Base-by-base conservation (phyloP, 2,113 vertebrate genomes). In the Dipodomys spectabilis region DNA sequence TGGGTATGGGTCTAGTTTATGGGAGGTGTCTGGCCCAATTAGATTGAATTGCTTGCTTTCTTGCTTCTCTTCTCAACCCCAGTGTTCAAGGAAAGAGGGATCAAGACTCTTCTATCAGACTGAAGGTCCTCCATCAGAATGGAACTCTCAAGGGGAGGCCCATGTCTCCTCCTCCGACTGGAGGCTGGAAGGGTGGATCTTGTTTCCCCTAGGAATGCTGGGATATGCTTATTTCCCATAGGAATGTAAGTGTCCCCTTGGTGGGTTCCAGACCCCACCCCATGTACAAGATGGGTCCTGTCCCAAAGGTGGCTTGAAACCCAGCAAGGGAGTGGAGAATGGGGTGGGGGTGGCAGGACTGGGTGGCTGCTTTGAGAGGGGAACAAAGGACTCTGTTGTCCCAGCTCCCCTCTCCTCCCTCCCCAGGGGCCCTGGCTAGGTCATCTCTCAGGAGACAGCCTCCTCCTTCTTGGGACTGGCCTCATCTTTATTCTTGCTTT, bases 341-440 rank as follows among this genome's bases (percentile, higher is more conserved):
- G 32, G 73, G 57, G 5, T 87, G 75, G 45, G 20, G 74, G 60
- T 60, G 27, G 77, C 44, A 45, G 83, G 75, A 78, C 44, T 75
- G 90, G 94, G 90, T 62, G 90, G 72, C 82, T 93, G 82, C 82
- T 95, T 92, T 81, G 89, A 95, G 77, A 96, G 71, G 78, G 85
- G 19, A 96, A 97, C 96, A 97, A 95, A 96, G 94, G 45, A 74
- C 57, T 32, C 94, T 83, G 64, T 95, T 97, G 93, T 97, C 75
- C 87, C 79, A 73, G 62, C 28, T 35, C 71, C 64, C 77, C 77
- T n/a, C 69, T 4, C n/a, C 81, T 44, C 53, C 83, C 44, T 83
- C 74, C 82, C 88, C 27, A 30, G 81, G 62, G 60, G 80, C 90
- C 69, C 65, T 93, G 84, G 74, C 96, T 90, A 87, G 97, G 96